Evolutionary conservation across 2,113 vertebrate species (phyloP), one percentile per base, ranked within the genome.

Genomic region (Pogonocichla stellata): DNA sequence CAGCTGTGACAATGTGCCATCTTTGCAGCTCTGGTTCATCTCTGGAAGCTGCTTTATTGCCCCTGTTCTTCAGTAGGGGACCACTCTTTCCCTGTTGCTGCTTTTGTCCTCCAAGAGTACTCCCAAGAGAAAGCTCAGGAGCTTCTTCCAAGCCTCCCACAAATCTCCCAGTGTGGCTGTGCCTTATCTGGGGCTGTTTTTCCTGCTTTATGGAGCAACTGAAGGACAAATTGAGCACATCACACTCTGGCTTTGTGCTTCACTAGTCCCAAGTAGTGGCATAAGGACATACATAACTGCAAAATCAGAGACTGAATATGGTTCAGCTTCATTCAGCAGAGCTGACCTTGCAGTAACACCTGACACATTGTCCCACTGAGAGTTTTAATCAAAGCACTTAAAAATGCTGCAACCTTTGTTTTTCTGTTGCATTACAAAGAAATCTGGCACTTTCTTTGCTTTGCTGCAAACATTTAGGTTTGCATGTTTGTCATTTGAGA

Each of bases 391-490:
- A 89, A 83, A 80, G 43, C 51, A 29, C 24, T 85, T 85, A 47
- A 62, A 89, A 91, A 87, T 89, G 67, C 56, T 33, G 29, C 38
- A 70, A 36, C 31, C 6, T 36, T 56, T 80, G 6, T 51, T 96
- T 80, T 90, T 73, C 33, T 80, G 28, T 88, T 92, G 51, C 67
- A 66, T 72, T 91, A 56, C 28, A 60, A 64, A 88, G 67, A 77
- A 89, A 80, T 88, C 77, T 14, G 33, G 23, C 79, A 43, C 79
- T 80, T 86, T 9, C 33, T 60, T 66, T 80, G 43, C 47, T 86
- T 86, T 77, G 36, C 23, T 96, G 71, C 58, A 88, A 92, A 78
- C 70, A 48, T 83, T 95, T 94, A 60, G 86, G 29, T 88, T 93
- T 86, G 58, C 81, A 64, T 80, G 62, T 70, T 82, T 70, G 33